Conservation (phyloP, 1,140 invertebrate genomes). For the Dufourea novaeangliae region DNA sequence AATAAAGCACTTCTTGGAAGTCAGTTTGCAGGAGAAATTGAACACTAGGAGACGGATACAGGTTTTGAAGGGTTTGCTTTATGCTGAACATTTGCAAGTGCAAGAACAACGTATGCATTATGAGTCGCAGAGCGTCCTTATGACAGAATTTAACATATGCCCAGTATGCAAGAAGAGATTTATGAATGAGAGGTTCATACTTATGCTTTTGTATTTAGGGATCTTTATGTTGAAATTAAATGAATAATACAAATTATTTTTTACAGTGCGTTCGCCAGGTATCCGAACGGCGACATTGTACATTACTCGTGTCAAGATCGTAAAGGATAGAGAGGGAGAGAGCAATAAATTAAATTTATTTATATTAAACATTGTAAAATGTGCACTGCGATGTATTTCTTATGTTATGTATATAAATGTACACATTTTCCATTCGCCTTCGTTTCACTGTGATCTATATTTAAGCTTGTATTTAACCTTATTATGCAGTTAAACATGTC, state of each 20-base stretch:
- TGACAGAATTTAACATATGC: conserved; percentile 94
- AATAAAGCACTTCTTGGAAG: conserved; percentile 90
- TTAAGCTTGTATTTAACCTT: background rate
- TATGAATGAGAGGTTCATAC: conserved; percentile 89
- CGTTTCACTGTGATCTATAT: conserved; percentile 3
- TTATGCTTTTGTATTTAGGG: conserved; percentile 8
- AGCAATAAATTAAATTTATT: conserved; percentile 21
- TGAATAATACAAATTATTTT: conserved; percentile 39
- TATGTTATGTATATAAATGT: conserved; percentile 29
- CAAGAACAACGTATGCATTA: conserved; percentile 90
- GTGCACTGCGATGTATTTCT: conserved; percentile 16
- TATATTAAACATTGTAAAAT: conserved; percentile 26
- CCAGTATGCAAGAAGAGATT: conserved; percentile 96
- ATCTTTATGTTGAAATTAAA: background rate
- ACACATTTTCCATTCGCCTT: conserved; percentile 20
- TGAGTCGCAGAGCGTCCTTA: conserved; percentile 90
- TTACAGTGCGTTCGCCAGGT: conserved; percentile 93
- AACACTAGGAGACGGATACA: conserved; percentile 87
- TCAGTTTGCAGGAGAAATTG: conserved; percentile 88
- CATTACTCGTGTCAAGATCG: conserved; percentile 91
- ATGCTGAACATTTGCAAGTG: conserved; percentile 91
- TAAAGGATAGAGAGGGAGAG: conserved; percentile 70
- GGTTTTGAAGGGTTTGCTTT: conserved; percentile 90
- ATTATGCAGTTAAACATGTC: background rate
- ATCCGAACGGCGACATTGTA: conserved; percentile 95